phyloP scores from a whole-genome alignment of 2,113 vertebrate species.

The Calypte anna region DNA sequence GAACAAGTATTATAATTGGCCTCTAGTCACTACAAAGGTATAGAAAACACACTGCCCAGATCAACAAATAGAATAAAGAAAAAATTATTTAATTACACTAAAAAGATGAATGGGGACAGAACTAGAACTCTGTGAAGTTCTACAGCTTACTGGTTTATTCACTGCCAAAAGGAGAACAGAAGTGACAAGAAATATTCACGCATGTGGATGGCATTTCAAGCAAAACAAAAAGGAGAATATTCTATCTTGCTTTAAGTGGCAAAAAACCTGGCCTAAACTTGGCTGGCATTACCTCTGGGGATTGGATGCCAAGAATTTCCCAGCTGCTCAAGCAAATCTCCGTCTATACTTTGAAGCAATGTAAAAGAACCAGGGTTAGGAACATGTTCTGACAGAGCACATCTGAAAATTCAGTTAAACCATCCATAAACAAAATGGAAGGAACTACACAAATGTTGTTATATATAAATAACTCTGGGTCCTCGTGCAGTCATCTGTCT shows the following conservation, averaged over 20 bases:
- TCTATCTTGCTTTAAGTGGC: not conserved
- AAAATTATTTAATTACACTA: not conserved
- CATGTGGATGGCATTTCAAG: not conserved
- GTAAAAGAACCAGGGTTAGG: not conserved
- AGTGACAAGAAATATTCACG: not conserved
- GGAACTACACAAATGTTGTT: not conserved
- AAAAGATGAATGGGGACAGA: not conserved
- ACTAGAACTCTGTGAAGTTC: not conserved
- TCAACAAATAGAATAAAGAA: constrained; percentile 12
- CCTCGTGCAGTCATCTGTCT: not conserved
- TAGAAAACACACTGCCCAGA: not conserved
- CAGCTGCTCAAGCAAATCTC: not conserved
- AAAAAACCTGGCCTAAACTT: not conserved
- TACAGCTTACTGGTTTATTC: not conserved
- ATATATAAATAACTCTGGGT: not conserved
- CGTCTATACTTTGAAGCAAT: not conserved
- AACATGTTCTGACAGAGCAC: not conserved
- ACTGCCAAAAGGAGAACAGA: not conserved
- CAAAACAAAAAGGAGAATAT: not conserved
- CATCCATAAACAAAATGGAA: not conserved
- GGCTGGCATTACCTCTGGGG: not conserved
- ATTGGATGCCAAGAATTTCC: not conserved
- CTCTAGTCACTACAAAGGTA: not conserved
- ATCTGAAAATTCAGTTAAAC: constrained; percentile 16
- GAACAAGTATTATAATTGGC: not conserved